Conservation (phyloP, 2,888 invertebrate genomes). For the Myathropa florea region DNA sequence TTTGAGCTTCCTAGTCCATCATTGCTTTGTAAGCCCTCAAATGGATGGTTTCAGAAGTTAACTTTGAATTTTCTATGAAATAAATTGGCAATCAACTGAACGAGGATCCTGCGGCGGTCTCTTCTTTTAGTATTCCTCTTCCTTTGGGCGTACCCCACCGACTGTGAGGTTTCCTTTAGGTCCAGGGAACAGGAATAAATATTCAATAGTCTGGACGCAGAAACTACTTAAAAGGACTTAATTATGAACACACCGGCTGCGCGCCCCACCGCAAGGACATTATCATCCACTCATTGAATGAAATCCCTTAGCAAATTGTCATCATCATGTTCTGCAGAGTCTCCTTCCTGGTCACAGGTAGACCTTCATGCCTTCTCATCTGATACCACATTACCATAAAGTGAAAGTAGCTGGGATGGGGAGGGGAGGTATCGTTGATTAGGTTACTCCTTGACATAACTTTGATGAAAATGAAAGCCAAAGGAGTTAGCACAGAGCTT, state of each 20-base stretch:
- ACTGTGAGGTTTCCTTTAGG: no score
- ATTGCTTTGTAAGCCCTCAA: slow-evolving; percentile 13
- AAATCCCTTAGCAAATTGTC: slow-evolving; percentile 5
- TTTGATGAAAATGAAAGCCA: slow-evolving; percentile 24
- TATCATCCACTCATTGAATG: background rate
- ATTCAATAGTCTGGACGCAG: slow-evolving; percentile 4
- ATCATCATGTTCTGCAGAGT: background rate
- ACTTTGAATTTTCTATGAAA: slow-evolving; percentile 45
- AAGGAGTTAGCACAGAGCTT: background rate
- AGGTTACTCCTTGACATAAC: background rate
- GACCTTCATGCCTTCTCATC: background rate
- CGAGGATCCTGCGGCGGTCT: background rate
- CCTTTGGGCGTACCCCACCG: no score
- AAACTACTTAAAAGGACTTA: slow-evolving; percentile 9
- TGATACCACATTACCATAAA: slow-evolving; percentile 13
- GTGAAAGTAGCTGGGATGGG: background rate
- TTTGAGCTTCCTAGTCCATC: background rate
- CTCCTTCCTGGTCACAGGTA: background rate
- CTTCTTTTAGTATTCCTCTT: background rate
- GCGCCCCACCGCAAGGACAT: background rate
- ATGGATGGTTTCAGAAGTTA: slow-evolving; percentile 39
- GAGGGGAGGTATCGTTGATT: slow-evolving; percentile 6
- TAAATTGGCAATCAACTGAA: slow-evolving; percentile 43
- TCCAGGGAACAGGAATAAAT: slow-evolving; percentile 13
- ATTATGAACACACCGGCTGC: slow-evolving; percentile 12